These are phyloP conservation scores for Thaumetopoea pityocampa DNA, from an alignment of 1,140 invertebrate genomes.

Conservation along the genomic window DNA sequence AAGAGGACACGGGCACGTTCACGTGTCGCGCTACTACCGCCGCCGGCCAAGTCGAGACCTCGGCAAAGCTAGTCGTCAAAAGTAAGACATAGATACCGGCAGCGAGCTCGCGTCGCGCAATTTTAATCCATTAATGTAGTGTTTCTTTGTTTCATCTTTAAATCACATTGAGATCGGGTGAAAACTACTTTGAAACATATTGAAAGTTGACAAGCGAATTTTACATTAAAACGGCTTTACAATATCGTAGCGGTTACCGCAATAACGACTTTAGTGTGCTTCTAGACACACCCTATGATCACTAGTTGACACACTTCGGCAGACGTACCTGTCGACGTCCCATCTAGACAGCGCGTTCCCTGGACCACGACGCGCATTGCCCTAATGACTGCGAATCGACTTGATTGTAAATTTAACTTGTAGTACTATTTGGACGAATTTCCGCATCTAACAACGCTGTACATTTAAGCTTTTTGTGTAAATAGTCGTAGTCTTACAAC, in stretches of 20 bases:
- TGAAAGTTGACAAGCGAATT: conserved; percentile 62
- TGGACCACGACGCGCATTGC: conserved; percentile 25
- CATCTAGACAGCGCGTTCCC: conserved; percentile 15
- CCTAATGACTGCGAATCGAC: conserved; percentile 45
- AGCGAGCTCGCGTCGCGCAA: conserved; percentile 72
- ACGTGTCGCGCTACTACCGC: conserved; percentile 93
- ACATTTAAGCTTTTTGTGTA: conserved; percentile 74
- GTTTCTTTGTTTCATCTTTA: conserved; percentile 70
- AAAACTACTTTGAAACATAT: conserved; percentile 60
- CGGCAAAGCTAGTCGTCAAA: conserved; percentile 95
- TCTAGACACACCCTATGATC: conserved; percentile 35
- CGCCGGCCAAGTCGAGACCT: conserved; percentile 93
- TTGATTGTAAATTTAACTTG: conserved; percentile 55
- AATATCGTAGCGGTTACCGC: conserved; percentile 68
- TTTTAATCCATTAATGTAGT: conserved; percentile 74
- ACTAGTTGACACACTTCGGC: conserved; percentile 39
- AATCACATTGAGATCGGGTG: conserved; percentile 72
- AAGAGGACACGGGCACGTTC: conserved; percentile 95
- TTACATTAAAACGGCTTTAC: conserved; percentile 40
- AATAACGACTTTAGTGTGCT: conserved; percentile 56
- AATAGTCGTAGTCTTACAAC: conserved; percentile 49
- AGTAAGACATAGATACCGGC: conserved; percentile 92
- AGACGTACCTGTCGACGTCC: conserved; percentile 9
- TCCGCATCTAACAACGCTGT: conserved; percentile 73
- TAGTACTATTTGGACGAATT: conserved; percentile 61